A percentile compares a stretch with the other conserved stretches of the same genome.
These are phyloP conservation scores for Ophthalmolycus amberensis DNA, from an alignment of 2,113 vertebrate species.

Conservation along the genomic window DNA sequence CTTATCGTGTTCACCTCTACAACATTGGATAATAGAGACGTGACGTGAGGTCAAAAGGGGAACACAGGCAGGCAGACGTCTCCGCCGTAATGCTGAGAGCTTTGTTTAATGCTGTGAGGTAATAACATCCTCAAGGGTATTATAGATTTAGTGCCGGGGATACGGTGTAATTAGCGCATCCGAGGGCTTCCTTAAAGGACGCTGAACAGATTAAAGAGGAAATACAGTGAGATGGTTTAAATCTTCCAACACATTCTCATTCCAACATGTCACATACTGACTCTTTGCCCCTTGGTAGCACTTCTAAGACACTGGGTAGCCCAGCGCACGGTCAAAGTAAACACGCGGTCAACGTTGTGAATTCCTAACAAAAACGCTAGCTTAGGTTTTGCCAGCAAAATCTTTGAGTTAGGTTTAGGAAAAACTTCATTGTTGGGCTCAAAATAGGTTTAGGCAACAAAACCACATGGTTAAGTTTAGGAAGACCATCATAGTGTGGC, in stretches of 20 bases:
- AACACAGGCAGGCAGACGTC: not conserved
- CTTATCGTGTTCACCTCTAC: not conserved
- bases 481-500: too few species aligned
- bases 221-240: not conserved
- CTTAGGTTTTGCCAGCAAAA: too few species aligned
- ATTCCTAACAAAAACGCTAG: too few species aligned
- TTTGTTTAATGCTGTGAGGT: not conserved
- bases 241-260: not conserved
- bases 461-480: too few species aligned
- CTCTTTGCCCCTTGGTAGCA: not conserved
- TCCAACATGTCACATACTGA: not conserved
- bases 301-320: not conserved
- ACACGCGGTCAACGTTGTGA: not conserved
- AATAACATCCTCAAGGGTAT: not conserved
- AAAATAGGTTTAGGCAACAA: too few species aligned
- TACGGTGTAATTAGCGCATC: not conserved
- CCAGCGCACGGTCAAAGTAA: too few species aligned
- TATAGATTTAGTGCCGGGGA: not conserved
- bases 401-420: too few species aligned
- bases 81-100: not conserved
- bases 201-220: not conserved
- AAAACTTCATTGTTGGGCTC: too few species aligned
- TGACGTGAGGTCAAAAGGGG: conserved; percentile 21
- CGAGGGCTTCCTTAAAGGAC: not conserved
- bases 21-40: not conserved